Conservation (phyloP, 1,140 invertebrate species). For the Elymnias hypermnestra region DNA sequence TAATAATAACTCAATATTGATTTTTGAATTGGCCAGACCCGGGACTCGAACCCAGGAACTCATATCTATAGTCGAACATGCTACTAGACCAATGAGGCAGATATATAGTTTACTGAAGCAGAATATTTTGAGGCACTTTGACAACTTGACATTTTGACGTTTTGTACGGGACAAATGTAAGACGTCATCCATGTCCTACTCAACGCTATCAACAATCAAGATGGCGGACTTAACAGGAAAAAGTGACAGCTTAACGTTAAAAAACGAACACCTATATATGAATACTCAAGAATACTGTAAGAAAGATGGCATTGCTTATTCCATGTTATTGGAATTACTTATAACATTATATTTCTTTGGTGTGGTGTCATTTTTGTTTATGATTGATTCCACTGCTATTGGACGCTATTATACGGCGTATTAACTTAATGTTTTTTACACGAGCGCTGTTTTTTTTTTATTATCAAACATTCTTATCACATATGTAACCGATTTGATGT, state of each 20-base stretch:
- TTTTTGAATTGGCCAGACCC: too few species aligned
- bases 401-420: slow-evolving; percentile 62
- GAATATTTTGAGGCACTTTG: too few species aligned
- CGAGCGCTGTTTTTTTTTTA: slow-evolving; percentile 4
- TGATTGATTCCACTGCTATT: slow-evolving; percentile 56
- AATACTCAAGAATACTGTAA: slow-evolving; percentile 71
- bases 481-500: not conserved
- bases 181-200: too few species aligned
- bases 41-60: too few species aligned
- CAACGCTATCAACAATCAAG: too few species aligned
- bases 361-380: slow-evolving; percentile 63
- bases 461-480: not conserved
- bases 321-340: slow-evolving; percentile 51
- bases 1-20: too few species aligned
- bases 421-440: slow-evolving; percentile 5
- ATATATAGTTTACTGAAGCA: too few species aligned
- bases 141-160: too few species aligned
- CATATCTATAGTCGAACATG: too few species aligned
- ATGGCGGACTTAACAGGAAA: slow-evolving; percentile 14
- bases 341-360: slow-evolving; percentile 65
- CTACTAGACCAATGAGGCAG: too few species aligned
- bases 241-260: slow-evolving; percentile 29
- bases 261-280: slow-evolving; percentile 44
- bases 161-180: too few species aligned
- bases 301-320: slow-evolving; percentile 55